A percentile compares a stretch with the other conserved stretches of the same genome.
Evolutionary conservation across 1,140 invertebrate species (phyloP).

Genomic region (Rhynchophorus ferrugineus): DNA sequence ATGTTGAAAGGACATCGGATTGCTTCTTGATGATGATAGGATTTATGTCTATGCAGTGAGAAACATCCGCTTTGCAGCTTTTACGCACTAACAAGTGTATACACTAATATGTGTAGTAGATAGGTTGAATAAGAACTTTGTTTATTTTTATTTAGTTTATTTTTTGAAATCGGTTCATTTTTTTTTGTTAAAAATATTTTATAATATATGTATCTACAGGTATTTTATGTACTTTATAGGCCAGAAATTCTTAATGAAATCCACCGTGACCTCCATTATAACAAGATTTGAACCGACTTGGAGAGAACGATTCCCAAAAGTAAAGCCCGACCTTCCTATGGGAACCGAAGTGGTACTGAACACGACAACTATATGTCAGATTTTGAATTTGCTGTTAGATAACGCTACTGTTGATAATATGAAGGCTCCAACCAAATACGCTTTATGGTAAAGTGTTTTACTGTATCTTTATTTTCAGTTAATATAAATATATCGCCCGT

Average conservation of each 20-base stretch:
- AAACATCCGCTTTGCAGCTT: too few species aligned
- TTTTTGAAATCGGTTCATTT: too few species aligned
- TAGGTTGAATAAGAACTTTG: too few species aligned
- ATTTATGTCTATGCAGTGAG: too few species aligned
- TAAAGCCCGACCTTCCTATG: neutral
- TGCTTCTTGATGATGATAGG: too few species aligned
- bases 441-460: neutral
- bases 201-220: neutral
- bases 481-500: too few species aligned
- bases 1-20: too few species aligned
- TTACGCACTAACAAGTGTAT: too few species aligned
- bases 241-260: neutral
- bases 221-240: neutral
- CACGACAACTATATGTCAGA: neutral
- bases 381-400: neutral
- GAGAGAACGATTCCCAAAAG: neutral
- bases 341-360: neutral
- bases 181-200: neutral
- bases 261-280: neutral
- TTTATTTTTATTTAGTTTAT: too few species aligned
- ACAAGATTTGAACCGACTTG: neutral
- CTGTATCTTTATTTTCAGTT: too few species aligned
- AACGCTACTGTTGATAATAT: neutral
- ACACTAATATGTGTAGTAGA: too few species aligned
- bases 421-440: neutral